Percentiles rank a stretch among this genome's conserved stretches.
phyloP scores from a whole-genome alignment of 2,113 vertebrate genomes.

The Odobenus rosmarus region DNA sequence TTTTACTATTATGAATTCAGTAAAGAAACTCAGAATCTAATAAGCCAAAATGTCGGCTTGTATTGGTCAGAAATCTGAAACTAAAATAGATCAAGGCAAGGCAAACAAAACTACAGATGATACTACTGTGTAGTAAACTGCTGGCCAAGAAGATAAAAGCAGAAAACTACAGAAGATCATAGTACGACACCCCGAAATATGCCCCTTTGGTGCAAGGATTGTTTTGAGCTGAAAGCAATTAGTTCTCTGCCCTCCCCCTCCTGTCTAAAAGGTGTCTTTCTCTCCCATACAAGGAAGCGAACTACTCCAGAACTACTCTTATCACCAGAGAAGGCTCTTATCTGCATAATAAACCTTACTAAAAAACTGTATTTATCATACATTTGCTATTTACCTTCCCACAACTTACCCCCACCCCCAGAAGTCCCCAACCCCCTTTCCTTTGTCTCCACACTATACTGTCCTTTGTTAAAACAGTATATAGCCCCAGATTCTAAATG shows the following conservation, averaged over 20 bases:
- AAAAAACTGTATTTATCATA: neutral
- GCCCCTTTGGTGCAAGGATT: neutral
- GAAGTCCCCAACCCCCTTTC: neutral
- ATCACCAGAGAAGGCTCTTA: neutral
- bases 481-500: neutral
- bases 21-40: neutral
- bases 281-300: neutral
- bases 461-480: neutral
- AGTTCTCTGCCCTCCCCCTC: neutral
- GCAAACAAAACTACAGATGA: neutral
- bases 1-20: slow-evolving; percentile 31
- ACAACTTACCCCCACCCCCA: neutral
- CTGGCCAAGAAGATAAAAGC: neutral
- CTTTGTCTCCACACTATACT: neutral
- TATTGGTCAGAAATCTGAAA: neutral
- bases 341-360: neutral
- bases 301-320: neutral
- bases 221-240: no score
- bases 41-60: neutral
- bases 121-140: neutral
- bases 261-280: neutral
- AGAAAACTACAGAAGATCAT: neutral
- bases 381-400: neutral
- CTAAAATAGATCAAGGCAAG: neutral
- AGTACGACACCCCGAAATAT: neutral